phyloP scores from a whole-genome alignment of 2,888 invertebrate genomes.

The Eupithecia subumbrata region DNA sequence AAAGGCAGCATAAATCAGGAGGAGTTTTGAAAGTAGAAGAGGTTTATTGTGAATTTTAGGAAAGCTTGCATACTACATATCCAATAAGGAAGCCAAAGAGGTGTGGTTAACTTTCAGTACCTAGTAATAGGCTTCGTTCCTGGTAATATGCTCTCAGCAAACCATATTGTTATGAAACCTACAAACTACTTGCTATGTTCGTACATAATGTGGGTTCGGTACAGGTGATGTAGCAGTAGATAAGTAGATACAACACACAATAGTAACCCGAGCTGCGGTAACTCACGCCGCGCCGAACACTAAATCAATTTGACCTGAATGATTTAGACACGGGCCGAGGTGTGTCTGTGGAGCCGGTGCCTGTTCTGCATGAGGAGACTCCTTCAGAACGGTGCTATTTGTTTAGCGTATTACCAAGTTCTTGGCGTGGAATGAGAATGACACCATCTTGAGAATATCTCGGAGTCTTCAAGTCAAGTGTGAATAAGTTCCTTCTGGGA shows the following conservation, averaged over 20 bases:
- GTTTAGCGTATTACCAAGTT: background rate
- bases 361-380: background rate
- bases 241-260: conserved; percentile 4
- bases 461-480: background rate
- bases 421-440: background rate
- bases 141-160: background rate
- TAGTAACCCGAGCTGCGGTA: conserved; percentile 23
- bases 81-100: background rate
- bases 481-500: background rate
- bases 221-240: background rate
- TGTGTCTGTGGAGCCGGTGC: background rate
- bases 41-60: background rate
- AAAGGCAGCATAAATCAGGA: background rate
- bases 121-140: background rate
- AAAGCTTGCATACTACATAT: background rate
- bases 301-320: conserved; percentile 41
- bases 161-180: background rate
- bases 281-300: conserved; percentile 39
- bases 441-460: background rate
- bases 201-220: background rate
- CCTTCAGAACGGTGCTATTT: background rate
- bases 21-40: conserved; percentile 4
- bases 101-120: background rate
- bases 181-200: background rate
- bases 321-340: conserved; percentile 32